Conservation (phyloP, 2,113 vertebrate genomes). For the Podarcis cretensis region DNA sequence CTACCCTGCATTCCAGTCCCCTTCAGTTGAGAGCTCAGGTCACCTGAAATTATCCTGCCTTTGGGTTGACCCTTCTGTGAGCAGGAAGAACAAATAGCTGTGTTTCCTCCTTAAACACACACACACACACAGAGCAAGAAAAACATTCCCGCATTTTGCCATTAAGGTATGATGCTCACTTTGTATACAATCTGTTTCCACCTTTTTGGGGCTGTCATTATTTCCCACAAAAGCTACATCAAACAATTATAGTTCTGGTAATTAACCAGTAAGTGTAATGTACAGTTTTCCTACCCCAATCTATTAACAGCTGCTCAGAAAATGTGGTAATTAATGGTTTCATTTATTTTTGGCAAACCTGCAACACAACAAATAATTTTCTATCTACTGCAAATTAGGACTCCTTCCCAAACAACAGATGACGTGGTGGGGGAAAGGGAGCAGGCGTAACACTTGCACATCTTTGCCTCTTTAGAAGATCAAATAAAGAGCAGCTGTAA, state of each 20-base stretch:
- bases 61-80: background rate
- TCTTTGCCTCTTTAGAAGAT: constrained; percentile 74
- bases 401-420: constrained; percentile 77
- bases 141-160: constrained; percentile 26
- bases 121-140: background rate
- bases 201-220: constrained; percentile 59
- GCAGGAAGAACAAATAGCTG: constrained; percentile 10
- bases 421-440: constrained; percentile 66
- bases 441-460: constrained; percentile 59
- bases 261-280: constrained; percentile 74
- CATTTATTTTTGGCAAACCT: constrained; percentile 85
- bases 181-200: constrained; percentile 52
- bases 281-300: constrained; percentile 73
- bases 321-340: constrained; percentile 84
- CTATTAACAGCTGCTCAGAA: constrained; percentile 84
- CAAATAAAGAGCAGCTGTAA: constrained; percentile 73
- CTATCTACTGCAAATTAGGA: constrained; percentile 79
- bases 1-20: background rate
- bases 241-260: constrained; percentile 66
- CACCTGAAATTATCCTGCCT: background rate
- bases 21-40: background rate
- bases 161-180: constrained; percentile 30
- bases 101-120: background rate
- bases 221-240: constrained; percentile 65
- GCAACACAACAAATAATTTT: constrained; percentile 78